Evolutionary conservation across 2,797 vertebrate species (phyloP), one percentile per base, ranked within the genome.

Genomic region (Oryzias sinensis): DNA sequence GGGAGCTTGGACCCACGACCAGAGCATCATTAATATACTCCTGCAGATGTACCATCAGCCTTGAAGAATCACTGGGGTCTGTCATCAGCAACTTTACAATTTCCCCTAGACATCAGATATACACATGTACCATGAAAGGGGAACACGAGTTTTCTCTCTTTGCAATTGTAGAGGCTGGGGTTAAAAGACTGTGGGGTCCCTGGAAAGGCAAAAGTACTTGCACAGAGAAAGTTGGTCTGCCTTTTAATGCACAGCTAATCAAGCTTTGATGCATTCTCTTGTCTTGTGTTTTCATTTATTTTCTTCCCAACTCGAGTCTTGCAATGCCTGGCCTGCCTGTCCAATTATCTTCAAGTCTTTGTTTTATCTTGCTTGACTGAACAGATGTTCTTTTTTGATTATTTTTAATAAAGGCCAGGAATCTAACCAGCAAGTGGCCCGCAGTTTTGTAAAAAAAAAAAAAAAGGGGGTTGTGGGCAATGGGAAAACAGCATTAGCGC

Each of bases 131-230:
- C 65, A 60, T 71, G 77, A 77, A 73, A 70, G 65, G 33, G 29
- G 72, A 86, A 87, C 80, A 90, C 82, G 77, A 55, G 85, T 87
- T 87, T 80, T 81, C 78, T 78, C 75, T 80, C 76, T 74, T 66
- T 11, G 9, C 45, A 40, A 43, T 2, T 14, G 48, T 7, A n/a
- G 48, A 73, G 52, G 53, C 62, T 53, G n/a, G 40, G 61, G 14
- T 41, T 53, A 64, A 67, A 55, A 56, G 54, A 64, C 83, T 78
- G 81, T 58, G 41, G 82, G 77, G 78, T 79, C 67, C 65, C 68
- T 16, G 68, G 41, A 41, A 76, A 62, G 76, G 56, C 76, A 70
- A 77, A 33, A 81, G 84, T 73, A 87, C 80, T 79, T 43, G 24
- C 27, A 52, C 9, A 33, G 43, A 53, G 47, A 70, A 77, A 74